Conservation (phyloP, 2,888 invertebrate genomes). For the Epiblema foenella region DNA sequence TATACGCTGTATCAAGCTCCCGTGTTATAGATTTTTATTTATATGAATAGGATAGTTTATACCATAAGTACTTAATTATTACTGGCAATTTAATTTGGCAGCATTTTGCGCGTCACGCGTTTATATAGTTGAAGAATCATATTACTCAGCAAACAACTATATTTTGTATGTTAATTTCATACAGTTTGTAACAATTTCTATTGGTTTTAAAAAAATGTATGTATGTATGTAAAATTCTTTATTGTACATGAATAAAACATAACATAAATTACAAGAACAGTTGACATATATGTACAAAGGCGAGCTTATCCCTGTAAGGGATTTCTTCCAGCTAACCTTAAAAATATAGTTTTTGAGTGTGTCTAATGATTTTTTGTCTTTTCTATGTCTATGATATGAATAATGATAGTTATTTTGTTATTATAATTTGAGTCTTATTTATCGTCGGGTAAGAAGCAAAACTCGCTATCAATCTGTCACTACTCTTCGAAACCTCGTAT, state of each 20-base stretch:
- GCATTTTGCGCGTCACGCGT: neutral
- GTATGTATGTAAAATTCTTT: no score
- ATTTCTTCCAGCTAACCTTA: no score
- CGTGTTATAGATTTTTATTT: neutral
- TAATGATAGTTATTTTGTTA: neutral
- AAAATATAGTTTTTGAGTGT: conserved; percentile 6
- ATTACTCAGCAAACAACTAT: neutral
- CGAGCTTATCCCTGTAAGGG: no score
- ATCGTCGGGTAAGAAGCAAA: no score
- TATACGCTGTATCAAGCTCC: neutral
- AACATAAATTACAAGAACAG: no score
- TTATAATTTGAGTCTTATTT: neutral
- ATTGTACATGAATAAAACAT: no score
- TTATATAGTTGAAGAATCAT: neutral
- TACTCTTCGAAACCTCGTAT: no score
- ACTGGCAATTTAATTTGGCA: neutral
- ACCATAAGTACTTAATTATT: conserved; percentile 19
- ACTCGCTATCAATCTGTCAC: no score
- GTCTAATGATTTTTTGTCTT: neutral
- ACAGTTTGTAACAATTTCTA: neutral
- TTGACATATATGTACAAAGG: no score
- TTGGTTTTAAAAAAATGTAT: no score
- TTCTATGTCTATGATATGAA: neutral
- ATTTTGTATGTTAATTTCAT: neutral
- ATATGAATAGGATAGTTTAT: no score